Base-by-base conservation (phyloP, 2,888 invertebrate species). In the Pandemis corylana region DNA sequence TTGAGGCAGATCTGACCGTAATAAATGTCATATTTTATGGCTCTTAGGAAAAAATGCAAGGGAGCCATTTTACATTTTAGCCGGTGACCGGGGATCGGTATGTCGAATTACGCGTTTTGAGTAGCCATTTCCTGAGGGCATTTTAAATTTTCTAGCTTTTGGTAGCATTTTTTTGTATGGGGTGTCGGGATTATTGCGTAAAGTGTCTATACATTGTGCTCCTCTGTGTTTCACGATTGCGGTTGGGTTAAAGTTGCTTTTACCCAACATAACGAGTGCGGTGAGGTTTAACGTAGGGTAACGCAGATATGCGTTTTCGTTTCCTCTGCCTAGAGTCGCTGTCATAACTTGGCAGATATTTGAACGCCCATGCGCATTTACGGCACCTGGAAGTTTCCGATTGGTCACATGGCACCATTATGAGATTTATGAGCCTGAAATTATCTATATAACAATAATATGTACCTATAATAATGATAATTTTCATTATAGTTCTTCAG, bases 21-120 rank as follows among this genome's bases (percentile, higher is more conserved):
- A 94, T 94, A 94, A 94, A 94, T 92, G 94, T 94, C 94, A 92
- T 93, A 94, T 89, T 94, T 94, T 94, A 94, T 92, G 90, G 92
- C 93, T 90, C 93, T 93, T 91, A 89, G 89, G 92, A 90, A 93
- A 92, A 94, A 93, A 94, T 94, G 94, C 94, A 93, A 94, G 94
- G 93, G 93, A 92, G 90, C 90, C 90, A 91, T 94, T 94, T 94
- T 93, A 93, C 92, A 92, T 93, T 93, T 89, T 91, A 86, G 90
- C 85, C 85, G 65, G 64, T 92, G 91, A 92, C 92, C 93, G 91
- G 91, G 92, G 90, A 89, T 84, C 89, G 89, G 88, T 89, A 90
- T 89, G 90, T 87, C 85, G 90, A 92, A 92, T 93, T 92, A 93
- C 91, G 88, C 82, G 84, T 89, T 89, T 87, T 87, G 88, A 90